Conservation (phyloP, 2,797 vertebrate species). For the Xiphorhynchus erythropygius region DNA sequence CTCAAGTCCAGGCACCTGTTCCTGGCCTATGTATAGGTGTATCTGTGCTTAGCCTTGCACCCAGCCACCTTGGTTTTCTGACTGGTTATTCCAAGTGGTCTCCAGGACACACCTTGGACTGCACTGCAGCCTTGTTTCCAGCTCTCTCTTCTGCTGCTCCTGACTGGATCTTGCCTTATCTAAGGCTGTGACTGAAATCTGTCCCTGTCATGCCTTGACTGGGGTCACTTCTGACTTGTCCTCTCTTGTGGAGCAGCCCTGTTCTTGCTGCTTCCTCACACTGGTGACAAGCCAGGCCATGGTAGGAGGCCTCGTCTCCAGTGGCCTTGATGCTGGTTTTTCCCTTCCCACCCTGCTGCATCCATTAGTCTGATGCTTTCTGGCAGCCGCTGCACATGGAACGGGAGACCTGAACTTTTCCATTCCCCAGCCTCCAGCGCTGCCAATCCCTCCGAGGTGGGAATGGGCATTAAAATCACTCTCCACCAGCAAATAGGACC, state of each 20-base stretch:
- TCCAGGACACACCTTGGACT: background rate
- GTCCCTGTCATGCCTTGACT: background rate
- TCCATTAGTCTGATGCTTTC: constrained; percentile 38
- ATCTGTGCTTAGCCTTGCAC: background rate
- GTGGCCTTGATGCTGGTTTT: background rate
- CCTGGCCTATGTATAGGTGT: background rate
- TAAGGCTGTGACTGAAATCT: background rate
- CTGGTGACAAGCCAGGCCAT: background rate
- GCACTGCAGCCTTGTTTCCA: background rate
- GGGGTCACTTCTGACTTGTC: background rate
- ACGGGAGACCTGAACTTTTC: constrained; percentile 38
- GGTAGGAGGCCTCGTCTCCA: background rate
- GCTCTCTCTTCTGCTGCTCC: background rate
- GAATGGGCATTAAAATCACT: background rate
- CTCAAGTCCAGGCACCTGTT: background rate
- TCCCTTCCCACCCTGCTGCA: constrained; percentile 26
- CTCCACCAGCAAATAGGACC: background rate
- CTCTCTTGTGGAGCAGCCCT: background rate
- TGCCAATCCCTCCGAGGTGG: background rate
- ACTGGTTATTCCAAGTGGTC: background rate
- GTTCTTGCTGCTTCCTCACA: background rate
- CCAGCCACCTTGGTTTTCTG: background rate
- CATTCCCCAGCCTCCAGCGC: background rate
- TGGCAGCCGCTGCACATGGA: background rate
- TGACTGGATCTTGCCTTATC: background rate